Percentiles rank a stretch among this genome's conserved stretches.
phyloP scores from a whole-genome alignment of 2,888 invertebrate genomes.

The Cantharis rufa region DNA sequence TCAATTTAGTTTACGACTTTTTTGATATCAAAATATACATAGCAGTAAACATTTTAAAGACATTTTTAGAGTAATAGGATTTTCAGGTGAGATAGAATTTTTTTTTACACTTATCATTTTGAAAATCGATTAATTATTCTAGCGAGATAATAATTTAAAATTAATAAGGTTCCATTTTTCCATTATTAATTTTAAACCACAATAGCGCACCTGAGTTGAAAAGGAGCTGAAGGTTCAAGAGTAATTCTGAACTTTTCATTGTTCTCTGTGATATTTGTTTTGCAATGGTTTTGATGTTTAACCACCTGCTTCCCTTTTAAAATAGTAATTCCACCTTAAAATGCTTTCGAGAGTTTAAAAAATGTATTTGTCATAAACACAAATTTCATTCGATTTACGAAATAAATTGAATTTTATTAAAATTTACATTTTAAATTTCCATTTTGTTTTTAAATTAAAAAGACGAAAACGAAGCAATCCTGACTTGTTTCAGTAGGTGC shows the following conservation, averaged over 20 bases:
- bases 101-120: background rate
- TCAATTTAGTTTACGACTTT: slow-evolving; percentile 24
- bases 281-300: slow-evolving; percentile 3
- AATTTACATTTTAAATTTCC: background rate
- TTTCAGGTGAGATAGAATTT: background rate
- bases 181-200: background rate
- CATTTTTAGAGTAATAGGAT: background rate
- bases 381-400: background rate
- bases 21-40: slow-evolving; percentile 18
- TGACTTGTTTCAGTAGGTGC: background rate
- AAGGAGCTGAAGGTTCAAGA: background rate
- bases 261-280: slow-evolving; percentile 1
- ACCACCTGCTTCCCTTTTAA: slow-evolving; percentile 1
- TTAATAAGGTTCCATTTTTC: background rate
- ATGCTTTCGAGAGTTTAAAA: background rate
- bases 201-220: background rate
- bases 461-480: background rate
- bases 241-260: background rate
- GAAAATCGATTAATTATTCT: background rate
- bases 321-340: background rate
- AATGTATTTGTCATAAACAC: background rate
- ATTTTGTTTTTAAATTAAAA: background rate
- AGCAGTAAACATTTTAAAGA: slow-evolving; percentile 9
- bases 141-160: background rate
- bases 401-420: background rate